Base-by-base conservation (phyloP, 2,888 invertebrate species). In the Tyria jacobaeae region DNA sequence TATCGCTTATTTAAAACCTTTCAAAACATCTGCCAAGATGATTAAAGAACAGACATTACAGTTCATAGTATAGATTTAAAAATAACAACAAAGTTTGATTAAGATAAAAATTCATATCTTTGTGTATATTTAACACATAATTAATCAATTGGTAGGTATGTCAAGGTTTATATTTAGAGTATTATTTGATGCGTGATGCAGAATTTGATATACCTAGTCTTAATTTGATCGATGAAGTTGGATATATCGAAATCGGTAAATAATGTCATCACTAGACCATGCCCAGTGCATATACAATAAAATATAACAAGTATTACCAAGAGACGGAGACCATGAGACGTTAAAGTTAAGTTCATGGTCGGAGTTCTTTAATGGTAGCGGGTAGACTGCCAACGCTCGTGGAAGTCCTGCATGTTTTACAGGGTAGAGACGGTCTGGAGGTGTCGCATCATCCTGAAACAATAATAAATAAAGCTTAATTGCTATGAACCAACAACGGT, bases 291-390 rank as follows among this genome's bases (percentile, higher is more conserved):
- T 17, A 41, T 17, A 3, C 12, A 15, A n/a, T 6, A 27, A 25
- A 27, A 6, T 9, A 17, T 41, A n/a, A n/a, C 10, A 17, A 1
- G 5, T 9, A 5, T 74, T 80, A 92, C 93, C 89, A n/a, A 70
- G 50, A 34, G 88, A 72, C 1, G 82, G 87, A 1, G 73, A 61
- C 93, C 93, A 94, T 1, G 92, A 83, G 5, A 94, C 87, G 67
- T 94, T 94, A 63, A 94, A 83, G 70, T 79, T 82, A 1, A 94
- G 83, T 73, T 92, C 90, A 59, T 93, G 90, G 71, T 92, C 86
- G 0, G 89, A 84, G 25, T 81, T 79, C 12, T 74, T 57, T 6
- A 90, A 73, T 0, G 90, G 89, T 9, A 87, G 62, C 0, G 90
- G 88, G 49, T 73, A 71, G 3, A 82, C 89, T 0, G 75, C 70